Evolutionary conservation across 2,113 vertebrate species (phyloP), one percentile per base, ranked within the genome.

Genomic region (Nerophis ophidion): DNA sequence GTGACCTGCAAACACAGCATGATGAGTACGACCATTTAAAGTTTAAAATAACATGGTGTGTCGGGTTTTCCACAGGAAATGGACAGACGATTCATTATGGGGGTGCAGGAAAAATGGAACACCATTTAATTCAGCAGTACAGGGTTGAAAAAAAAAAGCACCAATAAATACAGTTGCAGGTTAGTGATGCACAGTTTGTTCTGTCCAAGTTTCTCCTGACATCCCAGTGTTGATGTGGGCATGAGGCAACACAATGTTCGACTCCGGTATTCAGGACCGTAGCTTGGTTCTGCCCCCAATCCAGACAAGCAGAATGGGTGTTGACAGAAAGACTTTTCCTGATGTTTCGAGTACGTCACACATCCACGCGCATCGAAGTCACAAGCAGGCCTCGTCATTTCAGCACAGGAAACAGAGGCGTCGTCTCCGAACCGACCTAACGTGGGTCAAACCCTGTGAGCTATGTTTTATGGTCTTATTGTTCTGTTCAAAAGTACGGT

Each of bases 251-350:
- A 19, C 11, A 3, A 56, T 53, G 15, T 9, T 10, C 35, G 8
- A 53, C 34, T 54, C 10, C 5, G n/a, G 14, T 36, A 54, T 14
- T 54, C 52, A 38, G 8, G 33, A 38, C 52, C 11, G 19, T 33
- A 54, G 40, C 56, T 60, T 3, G 57, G 44, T 67, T 55, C 45
- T 74, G 81, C 80, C 83, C 79, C 75, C 66, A 51, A n/a, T 33
- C 6, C 9, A 61, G 49, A 64, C 36, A 57, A 61, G 68, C 48
- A 87, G 80, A 87, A 84, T 83, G 52, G 79, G 42, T 59, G 75
- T 9, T 72, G 85, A 86, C 77, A 82, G 83, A 87, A 82, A 71
- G 58, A 83, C 60, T 58, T 66, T 81, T 81, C 81, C 83, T 82
- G 71, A 63, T 48, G 68, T 54, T 62, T 33, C 49, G 63, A 55